Evolutionary conservation across 2,888 invertebrate genomes (phyloP).

Genomic region (Dicyrtoma fusca): DNA sequence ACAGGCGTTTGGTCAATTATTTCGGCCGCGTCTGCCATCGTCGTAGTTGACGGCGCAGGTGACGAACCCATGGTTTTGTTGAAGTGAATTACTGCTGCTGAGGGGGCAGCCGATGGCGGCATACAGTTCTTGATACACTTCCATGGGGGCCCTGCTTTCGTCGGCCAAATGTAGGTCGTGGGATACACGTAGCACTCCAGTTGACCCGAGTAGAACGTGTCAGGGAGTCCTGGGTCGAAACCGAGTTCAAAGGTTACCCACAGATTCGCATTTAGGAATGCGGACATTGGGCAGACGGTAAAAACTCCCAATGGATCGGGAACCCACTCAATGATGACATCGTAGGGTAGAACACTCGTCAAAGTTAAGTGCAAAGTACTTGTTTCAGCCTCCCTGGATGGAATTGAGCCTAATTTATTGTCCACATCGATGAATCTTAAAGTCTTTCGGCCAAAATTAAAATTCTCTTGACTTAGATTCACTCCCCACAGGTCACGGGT

Average conservation of each 20-base stretch:
- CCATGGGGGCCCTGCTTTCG: slow-evolving; percentile 48
- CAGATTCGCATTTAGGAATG: slow-evolving; percentile 25
- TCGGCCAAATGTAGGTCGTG: slow-evolving; percentile 32
- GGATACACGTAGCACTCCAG: slow-evolving; percentile 51
- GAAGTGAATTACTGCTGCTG: not conserved
- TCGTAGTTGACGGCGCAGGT: no score
- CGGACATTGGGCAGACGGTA: slow-evolving; percentile 30
- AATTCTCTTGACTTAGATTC: slow-evolving; percentile 34
- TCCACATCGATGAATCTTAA: no score
- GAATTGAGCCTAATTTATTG: no score
- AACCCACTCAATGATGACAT: slow-evolving; percentile 46
- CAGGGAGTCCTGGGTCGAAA: slow-evolving; percentile 46
- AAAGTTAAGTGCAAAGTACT: slow-evolving; percentile 9
- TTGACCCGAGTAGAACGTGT: slow-evolving; percentile 46
- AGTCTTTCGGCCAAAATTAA: slow-evolving; percentile 44
- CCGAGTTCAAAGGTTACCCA: slow-evolving; percentile 32
- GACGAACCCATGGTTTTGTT: no score
- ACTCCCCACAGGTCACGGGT: slow-evolving; percentile 43
- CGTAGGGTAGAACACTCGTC: slow-evolving; percentile 45
- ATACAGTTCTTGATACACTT: not conserved
- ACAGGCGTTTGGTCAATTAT: no score
- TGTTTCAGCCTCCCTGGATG: no score
- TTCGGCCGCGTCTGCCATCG: no score
- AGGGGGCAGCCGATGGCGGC: no score
- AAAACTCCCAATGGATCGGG: slow-evolving; percentile 47